Base-by-base conservation (phyloP, 2,888 invertebrate genomes). In the Dynastes grantii region DNA sequence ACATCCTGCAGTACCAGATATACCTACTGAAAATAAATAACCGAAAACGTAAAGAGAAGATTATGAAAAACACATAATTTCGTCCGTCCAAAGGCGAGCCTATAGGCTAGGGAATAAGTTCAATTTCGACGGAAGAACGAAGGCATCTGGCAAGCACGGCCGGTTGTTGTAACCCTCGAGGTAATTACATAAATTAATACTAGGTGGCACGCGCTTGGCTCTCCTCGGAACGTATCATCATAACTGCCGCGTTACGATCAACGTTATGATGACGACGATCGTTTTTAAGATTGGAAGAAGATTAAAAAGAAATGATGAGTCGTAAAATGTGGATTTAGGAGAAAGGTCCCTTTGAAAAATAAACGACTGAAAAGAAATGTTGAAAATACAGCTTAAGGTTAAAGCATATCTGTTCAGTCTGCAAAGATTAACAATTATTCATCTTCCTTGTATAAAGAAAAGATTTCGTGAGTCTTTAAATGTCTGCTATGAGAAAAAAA, bases 101-200 rank as follows among this genome's bases (percentile, higher is more conserved):
- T 8, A 8, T 8, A 8, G 63, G 27, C 32, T 13, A 13, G 63
- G 63, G 32, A 32, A 63, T 63, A 63, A 63, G 49, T 68, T 49
- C 68, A 29, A 55, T 9, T 61, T 63, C 49, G 37, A 45, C 61
- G 61, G 61, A 73, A 61, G 61, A 75, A 53, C 32, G 37, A 32
- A 78, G 79, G 82, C 82, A 82, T 82, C 81, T 82, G 82, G 82
- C 81, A 81, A 76, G 81, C 80, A 79, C 79, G 77, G 51, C n/a
- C 63, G 37, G 45, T 45, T 49, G 27, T 49, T 71, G 78, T 61
- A 75, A 61, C 73, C 73, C 71, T 29, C 22, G 76, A 75, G 51
- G 77, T 79, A 82, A 82, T 81, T 77, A 82, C 79, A 82, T 82
- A 82, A 82, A 82, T 82, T 82, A 82, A 78, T 71, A 65, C 80